Percentiles rank a stretch among this genome's conserved stretches.
Evolutionary conservation across 2,888 invertebrate species (phyloP).

Genomic region (Camptogramma bilineatum): DNA sequence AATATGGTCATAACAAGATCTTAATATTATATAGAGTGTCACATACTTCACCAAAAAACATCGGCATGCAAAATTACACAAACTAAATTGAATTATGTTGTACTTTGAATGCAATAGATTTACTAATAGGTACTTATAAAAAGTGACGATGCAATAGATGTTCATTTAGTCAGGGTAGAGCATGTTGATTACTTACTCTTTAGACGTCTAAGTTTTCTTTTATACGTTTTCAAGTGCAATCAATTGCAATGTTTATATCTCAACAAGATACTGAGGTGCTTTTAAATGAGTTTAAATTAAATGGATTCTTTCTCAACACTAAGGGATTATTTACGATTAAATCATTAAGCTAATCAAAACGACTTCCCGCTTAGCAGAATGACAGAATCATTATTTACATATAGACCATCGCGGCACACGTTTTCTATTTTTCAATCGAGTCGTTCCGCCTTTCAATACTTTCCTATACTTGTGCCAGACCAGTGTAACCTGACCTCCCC

Average conservation of each 20-base stretch:
- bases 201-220: not conserved
- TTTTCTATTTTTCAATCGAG: constrained; percentile 82
- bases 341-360: constrained; percentile 13
- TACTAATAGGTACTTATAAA: no score
- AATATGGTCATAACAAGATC: no score
- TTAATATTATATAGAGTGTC: no score
- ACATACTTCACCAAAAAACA: no score
- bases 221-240: not conserved
- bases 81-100: no score
- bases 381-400: constrained; percentile 67
- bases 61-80: no score
- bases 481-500: constrained; percentile 55
- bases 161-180: no score
- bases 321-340: not conserved
- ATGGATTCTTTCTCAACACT: no score
- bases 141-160: no score
- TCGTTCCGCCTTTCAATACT: constrained; percentile 82
- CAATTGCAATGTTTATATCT: not conserved
- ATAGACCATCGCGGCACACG: constrained; percentile 63
- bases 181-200: not conserved
- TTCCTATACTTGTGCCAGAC: constrained; percentile 72
- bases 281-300: not conserved
- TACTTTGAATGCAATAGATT: no score
- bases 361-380: constrained; percentile 54
- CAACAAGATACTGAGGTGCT: not conserved